phyloP scores from a whole-genome alignment of 1,140 invertebrate genomes.

The Neodiprion fabricii region DNA sequence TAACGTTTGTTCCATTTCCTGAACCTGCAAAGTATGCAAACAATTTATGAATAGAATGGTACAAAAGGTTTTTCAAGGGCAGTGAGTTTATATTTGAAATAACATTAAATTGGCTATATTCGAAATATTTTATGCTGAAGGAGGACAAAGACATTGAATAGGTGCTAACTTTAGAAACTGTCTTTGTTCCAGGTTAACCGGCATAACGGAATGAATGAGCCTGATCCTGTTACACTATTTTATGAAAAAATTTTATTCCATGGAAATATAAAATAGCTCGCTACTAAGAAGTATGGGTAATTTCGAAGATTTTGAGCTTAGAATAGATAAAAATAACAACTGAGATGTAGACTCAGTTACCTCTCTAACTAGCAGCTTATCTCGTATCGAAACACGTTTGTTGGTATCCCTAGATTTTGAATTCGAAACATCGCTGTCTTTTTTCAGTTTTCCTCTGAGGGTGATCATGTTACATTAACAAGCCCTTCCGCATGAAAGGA shows the following conservation, averaged over 20 bases:
- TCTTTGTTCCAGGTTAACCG: too few species aligned
- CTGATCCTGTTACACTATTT: too few species aligned
- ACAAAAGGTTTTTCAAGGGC: too few species aligned
- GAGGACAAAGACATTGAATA: too few species aligned
- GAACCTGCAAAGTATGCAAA: conserved; percentile 64
- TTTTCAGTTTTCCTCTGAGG: conserved; percentile 80
- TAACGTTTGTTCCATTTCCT: conserved; percentile 89
- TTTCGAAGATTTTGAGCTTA: conserved; percentile 12
- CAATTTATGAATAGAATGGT: too few species aligned
- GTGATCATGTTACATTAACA: conserved; percentile 74
- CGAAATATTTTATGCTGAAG: too few species aligned
- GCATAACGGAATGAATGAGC: too few species aligned
- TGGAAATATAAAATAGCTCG: too few species aligned
- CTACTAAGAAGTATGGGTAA: not conserved
- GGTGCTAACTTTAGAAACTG: too few species aligned
- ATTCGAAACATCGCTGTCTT: conserved; percentile 63
- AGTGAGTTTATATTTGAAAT: too few species aligned
- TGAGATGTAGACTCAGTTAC: conserved; percentile 47
- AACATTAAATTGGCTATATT: too few species aligned
- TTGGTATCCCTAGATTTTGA: conserved; percentile 52
- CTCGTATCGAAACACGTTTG: conserved; percentile 80
- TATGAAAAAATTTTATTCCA: not conserved
- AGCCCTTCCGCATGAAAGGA: conserved; percentile 7
- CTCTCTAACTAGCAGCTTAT: conserved; percentile 85
- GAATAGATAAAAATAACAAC: too few species aligned